phyloP scores from a whole-genome alignment of 2,797 vertebrate genomes.

The Odontamblyopus lacepedii region DNA sequence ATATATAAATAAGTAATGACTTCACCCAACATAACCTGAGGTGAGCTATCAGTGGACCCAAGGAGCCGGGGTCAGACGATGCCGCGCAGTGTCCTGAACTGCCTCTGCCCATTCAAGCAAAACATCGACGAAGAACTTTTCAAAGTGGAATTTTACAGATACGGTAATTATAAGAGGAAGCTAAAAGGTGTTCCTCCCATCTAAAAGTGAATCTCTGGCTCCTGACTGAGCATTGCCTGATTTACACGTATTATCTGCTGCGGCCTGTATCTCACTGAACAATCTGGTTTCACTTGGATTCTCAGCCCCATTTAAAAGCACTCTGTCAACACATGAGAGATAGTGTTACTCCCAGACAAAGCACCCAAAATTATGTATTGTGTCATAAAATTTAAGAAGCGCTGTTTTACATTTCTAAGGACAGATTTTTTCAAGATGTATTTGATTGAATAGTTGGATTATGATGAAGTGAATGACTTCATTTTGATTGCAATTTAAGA shows the following conservation, averaged over 20 bases:
- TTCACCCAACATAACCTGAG: constrained; percentile 3
- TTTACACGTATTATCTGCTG: constrained; percentile 59
- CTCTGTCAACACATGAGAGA: constrained; percentile 69
- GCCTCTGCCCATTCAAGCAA: constrained; percentile 29
- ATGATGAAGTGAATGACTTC: background rate
- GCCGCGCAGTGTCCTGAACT: constrained; percentile 6
- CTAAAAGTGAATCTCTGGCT: constrained; percentile 45
- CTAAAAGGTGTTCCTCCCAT: constrained; percentile 51
- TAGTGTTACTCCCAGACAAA: constrained; percentile 45
- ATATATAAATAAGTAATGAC: constrained; percentile 11
- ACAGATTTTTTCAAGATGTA: constrained; percentile 71
- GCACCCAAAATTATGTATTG: constrained; percentile 58
- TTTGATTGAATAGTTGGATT: background rate
- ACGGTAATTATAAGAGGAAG: constrained; percentile 41
- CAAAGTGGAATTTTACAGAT: constrained; percentile 31
- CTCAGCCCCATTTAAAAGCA: constrained; percentile 61
- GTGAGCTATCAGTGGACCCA: background rate
- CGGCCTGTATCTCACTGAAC: constrained; percentile 55
- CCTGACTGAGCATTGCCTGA: constrained; percentile 44
- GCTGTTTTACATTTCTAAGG: constrained; percentile 60
- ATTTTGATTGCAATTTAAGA: background rate
- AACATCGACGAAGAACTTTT: constrained; percentile 28
- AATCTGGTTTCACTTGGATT: constrained; percentile 72
- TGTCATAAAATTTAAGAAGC: constrained; percentile 45
- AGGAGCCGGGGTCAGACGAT: background rate